Evolutionary conservation across 2,888 invertebrate species (phyloP).

Genomic region (Lasioglossum malachurum): DNA sequence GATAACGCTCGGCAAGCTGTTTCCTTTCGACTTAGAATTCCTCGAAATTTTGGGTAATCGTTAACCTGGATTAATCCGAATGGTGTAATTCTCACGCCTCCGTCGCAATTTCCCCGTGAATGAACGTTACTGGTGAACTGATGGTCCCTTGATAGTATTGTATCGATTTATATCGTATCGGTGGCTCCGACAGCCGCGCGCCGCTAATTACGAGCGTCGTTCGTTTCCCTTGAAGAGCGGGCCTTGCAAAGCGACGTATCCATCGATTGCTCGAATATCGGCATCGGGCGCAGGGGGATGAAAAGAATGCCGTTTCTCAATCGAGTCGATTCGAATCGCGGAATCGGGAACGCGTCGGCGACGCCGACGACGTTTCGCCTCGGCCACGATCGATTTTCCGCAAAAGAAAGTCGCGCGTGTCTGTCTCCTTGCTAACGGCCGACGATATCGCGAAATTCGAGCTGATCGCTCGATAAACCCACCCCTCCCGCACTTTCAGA

Average conservation of each 20-base stretch:
- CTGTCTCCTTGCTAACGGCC: background rate
- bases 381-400: constrained; percentile 21
- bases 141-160: constrained; percentile 65
- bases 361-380: background rate
- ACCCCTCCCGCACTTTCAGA: background rate
- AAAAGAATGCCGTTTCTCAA: constrained; percentile 49
- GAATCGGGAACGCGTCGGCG: constrained; percentile 18
- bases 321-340: background rate
- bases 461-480: constrained; percentile 1
- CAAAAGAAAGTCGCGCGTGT: constrained; percentile 13
- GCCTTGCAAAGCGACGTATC: background rate
- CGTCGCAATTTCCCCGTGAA: constrained; percentile 25
- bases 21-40: background rate
- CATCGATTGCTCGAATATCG: constrained; percentile 42
- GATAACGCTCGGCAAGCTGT: background rate
- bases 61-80: background rate
- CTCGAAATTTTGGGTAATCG: no score
- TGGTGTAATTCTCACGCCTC: background rate
- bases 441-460: constrained; percentile 16
- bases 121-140: constrained; percentile 50
- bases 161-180: constrained; percentile 35
- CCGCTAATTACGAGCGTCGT: constrained; percentile 20
- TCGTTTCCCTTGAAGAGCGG: constrained; percentile 30
- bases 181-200: background rate
- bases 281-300: constrained; percentile 49